These are phyloP conservation scores for Megamerina dolium DNA, from an alignment of 2,888 invertebrate genomes.

Conservation along the genomic window DNA sequence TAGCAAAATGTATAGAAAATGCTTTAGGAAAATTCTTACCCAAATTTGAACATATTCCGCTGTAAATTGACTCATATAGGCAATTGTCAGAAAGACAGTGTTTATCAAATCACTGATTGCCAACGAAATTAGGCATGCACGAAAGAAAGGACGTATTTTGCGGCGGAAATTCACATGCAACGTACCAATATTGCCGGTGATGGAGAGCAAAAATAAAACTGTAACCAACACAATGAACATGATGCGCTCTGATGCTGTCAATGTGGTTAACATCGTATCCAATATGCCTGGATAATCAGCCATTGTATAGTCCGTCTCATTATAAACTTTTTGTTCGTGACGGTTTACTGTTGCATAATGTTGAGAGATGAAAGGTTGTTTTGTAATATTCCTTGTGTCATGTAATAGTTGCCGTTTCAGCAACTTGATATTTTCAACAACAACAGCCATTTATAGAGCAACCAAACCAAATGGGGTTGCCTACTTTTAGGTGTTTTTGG, in stretches of 20 bases:
- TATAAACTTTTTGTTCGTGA: too few species aligned
- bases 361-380: too few species aligned
- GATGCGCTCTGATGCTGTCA: conserved; percentile 20
- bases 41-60: conserved; percentile 35
- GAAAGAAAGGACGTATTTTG: conserved; percentile 53
- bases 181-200: conserved; percentile 33
- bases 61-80: conserved; percentile 37
- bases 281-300: conserved; percentile 23
- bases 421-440: too few species aligned
- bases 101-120: conserved; percentile 52
- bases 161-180: conserved; percentile 39
- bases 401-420: too few species aligned
- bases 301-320: too few species aligned
- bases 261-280: conserved; percentile 24
- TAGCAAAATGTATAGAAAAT: not conserved
- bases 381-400: too few species aligned
- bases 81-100: conserved; percentile 29
- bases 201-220: conserved; percentile 25
- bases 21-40: conserved; percentile 35
- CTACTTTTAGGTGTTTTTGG: too few species aligned
- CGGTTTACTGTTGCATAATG: too few species aligned
- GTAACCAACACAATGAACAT: conserved; percentile 25
- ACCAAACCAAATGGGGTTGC: too few species aligned
- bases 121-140: conserved; percentile 51
- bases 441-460: too few species aligned